Base-by-base conservation (phyloP, 2,797 vertebrate species). In the Lutjanus campechanus region DNA sequence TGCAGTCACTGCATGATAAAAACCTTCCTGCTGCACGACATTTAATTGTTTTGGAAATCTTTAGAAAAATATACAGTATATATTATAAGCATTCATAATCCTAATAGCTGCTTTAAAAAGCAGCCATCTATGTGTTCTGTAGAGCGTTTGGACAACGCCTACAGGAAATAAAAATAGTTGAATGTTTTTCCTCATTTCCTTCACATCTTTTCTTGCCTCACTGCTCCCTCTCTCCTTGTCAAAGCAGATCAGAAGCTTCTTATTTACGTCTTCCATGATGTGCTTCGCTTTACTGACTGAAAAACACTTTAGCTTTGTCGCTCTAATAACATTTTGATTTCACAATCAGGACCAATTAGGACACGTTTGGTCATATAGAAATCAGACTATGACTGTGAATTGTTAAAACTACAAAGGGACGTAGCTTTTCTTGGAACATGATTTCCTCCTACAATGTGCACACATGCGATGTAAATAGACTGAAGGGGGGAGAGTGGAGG, bases 381-480 rank as follows among this genome's bases (percentile, higher is more conserved):
- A 67, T 44, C 22, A n/a, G 13, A 47, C 19, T 11, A 8, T 13
- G 60, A 62, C 55, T 63, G 25, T 3, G 25, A 77, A 66, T 62
- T 59, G 41, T 72, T 59, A 44, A 36, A 71, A 62, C 25, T 44
- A 53, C 12, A 36, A n/a, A 59, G 16, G 44, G 40, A 63, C 46
- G 46, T 7, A 22, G 22, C 44, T 79, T 49, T 69, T 61, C 50
- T 55, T 16, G 13, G 36, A 78, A 47, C 25, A 9, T 41, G 13
- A 79, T 62, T 58, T 67, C 11, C 17, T 62, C 22, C 16, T 15
- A 22, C 41, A 22, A 12, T 29, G 55, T 12, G 49, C 22, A 41
- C 55, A 76, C 54, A 55, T n/a, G 62, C 58, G 72, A 49, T 53
- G 77, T 47, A 67, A 61, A 69, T 7, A 76, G 46, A 63, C 54